These are phyloP conservation scores for Muntiacus reevesi DNA, from an alignment of 2,113 vertebrate genomes.

Conservation along the genomic window DNA sequence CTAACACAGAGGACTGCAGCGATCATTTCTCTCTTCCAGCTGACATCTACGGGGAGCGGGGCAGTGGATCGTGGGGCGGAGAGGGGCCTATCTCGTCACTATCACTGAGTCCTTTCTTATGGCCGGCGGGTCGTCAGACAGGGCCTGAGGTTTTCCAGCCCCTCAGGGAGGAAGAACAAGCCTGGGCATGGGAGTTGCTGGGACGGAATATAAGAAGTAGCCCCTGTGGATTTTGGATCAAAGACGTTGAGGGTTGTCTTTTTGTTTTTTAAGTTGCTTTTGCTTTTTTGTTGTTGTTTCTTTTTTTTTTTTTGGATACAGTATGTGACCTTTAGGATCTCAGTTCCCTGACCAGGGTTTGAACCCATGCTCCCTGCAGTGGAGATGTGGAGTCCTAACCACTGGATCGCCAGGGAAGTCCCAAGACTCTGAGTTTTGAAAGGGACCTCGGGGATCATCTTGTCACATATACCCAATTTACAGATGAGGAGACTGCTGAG, in stretches of 20 bases:
- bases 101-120: neutral
- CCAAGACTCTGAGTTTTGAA: neutral
- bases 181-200: no score
- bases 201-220: neutral
- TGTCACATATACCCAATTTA: neutral
- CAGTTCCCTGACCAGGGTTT: neutral
- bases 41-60: neutral
- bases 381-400: neutral
- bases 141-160: neutral
- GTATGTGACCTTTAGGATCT: neutral
- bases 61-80: fast-evolving
- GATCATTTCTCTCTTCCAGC: neutral
- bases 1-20: fast-evolving
- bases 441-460: neutral
- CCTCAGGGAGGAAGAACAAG: neutral
- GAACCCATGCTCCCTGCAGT: neutral
- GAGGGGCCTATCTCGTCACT: neutral
- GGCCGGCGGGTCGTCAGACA: neutral
- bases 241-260: neutral
- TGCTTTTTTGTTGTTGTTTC: neutral
- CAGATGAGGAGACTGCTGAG: neutral
- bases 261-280: neutral
- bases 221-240: neutral
- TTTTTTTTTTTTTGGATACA: neutral
- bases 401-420: neutral